Conservation (phyloP, 1,140 invertebrate species). For the Aphaenogaster floridana region DNA sequence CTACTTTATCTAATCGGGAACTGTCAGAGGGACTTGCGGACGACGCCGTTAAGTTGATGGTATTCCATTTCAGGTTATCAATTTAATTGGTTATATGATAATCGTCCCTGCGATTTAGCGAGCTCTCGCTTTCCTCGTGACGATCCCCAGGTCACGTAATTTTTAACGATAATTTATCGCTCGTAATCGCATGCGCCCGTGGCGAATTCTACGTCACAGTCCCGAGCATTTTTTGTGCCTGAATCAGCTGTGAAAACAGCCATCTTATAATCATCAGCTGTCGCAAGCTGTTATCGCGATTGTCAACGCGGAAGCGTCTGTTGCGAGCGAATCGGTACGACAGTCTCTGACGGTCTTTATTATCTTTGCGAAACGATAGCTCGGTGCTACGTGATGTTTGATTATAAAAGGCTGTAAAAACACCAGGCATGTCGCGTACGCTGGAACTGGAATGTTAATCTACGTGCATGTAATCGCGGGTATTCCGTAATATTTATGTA, state of each 20-base stretch:
- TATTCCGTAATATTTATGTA: conserved; percentile 4
- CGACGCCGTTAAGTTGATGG: background rate
- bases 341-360: background rate
- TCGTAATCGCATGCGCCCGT: background rate
- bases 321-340: background rate
- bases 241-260: conserved; percentile 43
- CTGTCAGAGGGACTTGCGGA: background rate
- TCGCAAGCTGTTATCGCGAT: background rate
- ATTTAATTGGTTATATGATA: background rate
- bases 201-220: background rate
- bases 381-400: background rate
- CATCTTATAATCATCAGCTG: conserved; percentile 9
- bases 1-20: background rate
- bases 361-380: background rate
- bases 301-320: background rate
- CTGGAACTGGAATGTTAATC: background rate
- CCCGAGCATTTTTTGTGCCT: conserved; percentile 15
- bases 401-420: background rate
- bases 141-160: background rate
- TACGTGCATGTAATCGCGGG: background rate
- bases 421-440: background rate
- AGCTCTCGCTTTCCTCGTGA: no score
- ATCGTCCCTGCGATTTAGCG: background rate
- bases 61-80: background rate
- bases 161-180: background rate